phyloP scores from a whole-genome alignment of 1,140 invertebrate genomes.

The Littorina saxatilis region DNA sequence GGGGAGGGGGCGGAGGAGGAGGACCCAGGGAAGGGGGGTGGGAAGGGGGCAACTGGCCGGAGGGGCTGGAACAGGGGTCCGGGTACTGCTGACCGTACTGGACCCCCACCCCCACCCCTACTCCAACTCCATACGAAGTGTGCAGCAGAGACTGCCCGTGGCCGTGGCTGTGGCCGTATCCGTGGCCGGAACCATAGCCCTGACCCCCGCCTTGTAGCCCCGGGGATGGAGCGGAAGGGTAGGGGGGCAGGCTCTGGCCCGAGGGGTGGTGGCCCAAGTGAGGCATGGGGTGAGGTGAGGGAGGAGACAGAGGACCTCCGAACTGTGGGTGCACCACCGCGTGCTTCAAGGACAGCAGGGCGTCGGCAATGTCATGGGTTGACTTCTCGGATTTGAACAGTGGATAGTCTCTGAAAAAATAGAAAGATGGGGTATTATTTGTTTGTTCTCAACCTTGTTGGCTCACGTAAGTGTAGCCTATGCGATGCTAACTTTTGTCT shows the following conservation, averaged over 20 bases:
- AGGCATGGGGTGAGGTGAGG: slow-evolving; percentile 57
- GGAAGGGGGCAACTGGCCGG: slow-evolving; percentile 16
- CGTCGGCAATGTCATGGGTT: slow-evolving; percentile 86
- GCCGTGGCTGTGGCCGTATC: slow-evolving; percentile 59
- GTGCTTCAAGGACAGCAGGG: slow-evolving; percentile 89
- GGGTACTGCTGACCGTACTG: slow-evolving; percentile 58
- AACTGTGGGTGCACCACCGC: slow-evolving; percentile 87
- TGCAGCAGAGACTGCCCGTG: slow-evolving; percentile 51
- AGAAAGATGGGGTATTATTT: neutral
- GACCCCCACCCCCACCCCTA: slow-evolving; percentile 1
- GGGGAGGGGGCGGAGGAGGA: slow-evolving; percentile 53
- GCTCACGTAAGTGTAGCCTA: too few species aligned
- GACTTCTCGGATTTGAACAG: slow-evolving; percentile 70
- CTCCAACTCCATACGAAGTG: slow-evolving; percentile 65
- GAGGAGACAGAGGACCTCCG: slow-evolving; percentile 58
- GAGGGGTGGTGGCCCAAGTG: slow-evolving; percentile 38
- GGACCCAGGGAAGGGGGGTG: slow-evolving; percentile 51
- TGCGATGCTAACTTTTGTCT: too few species aligned
- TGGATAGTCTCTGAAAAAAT: neutral
- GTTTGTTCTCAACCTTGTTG: too few species aligned
- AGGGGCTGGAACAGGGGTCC: slow-evolving; percentile 33
- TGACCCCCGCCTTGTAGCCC: slow-evolving; percentile 53
- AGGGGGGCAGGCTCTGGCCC: neutral
- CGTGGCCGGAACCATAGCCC: slow-evolving; percentile 50
- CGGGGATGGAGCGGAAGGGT: slow-evolving; percentile 46